Conservation (phyloP, 2,113 vertebrate genomes). For the Rhodinocichla rosea region DNA sequence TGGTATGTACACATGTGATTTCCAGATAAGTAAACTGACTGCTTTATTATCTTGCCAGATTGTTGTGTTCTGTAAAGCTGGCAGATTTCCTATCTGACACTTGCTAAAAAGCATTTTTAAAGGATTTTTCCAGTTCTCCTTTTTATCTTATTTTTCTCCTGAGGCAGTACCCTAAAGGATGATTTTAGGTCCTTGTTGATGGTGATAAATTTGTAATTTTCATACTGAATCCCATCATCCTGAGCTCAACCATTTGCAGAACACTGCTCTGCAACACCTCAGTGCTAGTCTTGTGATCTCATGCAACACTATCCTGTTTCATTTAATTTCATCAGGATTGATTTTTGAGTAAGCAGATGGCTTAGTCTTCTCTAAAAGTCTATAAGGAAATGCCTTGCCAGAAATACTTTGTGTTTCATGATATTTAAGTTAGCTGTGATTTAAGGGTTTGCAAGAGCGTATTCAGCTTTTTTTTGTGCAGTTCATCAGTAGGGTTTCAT, state of each 20-base stretch:
- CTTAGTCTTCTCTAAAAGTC: not conserved
- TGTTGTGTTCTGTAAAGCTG: not conserved
- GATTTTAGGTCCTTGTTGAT: not conserved
- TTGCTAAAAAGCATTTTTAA: not conserved
- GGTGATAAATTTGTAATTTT: not conserved
- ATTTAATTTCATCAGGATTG: not conserved
- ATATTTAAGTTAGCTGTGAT: not conserved
- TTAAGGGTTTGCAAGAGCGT: not conserved
- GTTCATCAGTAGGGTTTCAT: not conserved
- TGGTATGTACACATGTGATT: not conserved
- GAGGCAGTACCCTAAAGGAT: not conserved
- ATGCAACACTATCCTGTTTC: not conserved
- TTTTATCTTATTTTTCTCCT: not conserved
- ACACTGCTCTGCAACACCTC: not conserved
- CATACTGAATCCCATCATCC: not conserved
- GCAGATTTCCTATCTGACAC: not conserved
- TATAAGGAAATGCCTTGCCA: not conserved
- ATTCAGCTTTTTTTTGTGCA: not conserved
- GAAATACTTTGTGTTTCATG: not conserved
- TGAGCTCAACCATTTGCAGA: not conserved
- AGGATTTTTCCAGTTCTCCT: not conserved
- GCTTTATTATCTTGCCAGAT: not conserved
- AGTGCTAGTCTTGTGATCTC: not conserved
- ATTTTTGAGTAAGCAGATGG: conserved; percentile 7
- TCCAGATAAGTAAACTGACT: not conserved